phyloP scores from a whole-genome alignment of 2,113 vertebrate genomes.

The Myotis davidii region DNA sequence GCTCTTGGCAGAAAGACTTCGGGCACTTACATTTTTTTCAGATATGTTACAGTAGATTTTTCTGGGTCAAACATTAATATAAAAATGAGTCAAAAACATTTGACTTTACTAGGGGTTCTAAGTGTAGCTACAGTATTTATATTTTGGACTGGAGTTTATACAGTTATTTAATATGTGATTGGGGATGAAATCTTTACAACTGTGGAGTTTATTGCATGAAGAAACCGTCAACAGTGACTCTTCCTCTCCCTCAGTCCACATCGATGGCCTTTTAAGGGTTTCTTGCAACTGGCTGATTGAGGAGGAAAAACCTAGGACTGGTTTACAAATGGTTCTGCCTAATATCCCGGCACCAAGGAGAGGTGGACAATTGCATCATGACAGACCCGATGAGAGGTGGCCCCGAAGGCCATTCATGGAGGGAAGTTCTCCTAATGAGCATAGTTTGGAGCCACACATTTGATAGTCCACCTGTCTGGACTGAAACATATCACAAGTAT shows the following conservation, averaged over 20 bases:
- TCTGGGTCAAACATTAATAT: constrained; percentile 28
- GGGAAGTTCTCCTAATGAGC: neutral
- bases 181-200: neutral
- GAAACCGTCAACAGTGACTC: neutral
- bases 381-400: neutral
- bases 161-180: neutral
- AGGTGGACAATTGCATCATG: neutral
- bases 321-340: neutral
- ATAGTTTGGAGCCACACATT: neutral
- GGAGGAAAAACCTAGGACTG: neutral
- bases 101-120: constrained; percentile 4
- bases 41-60: constrained; percentile 12
- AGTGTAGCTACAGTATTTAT: neutral
- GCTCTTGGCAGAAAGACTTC: constrained; percentile 23
- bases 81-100: constrained; percentile 26
- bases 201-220: constrained; percentile 17
- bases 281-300: neutral
- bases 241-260: neutral
- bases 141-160: constrained; percentile 6
- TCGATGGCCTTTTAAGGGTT: neutral
- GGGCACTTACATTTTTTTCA: constrained; percentile 32
- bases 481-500: neutral
- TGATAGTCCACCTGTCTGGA: neutral
- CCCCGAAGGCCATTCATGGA: neutral
- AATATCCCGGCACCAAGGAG: neutral